Conservation (phyloP, 2,113 vertebrate genomes). For the Halichoerus grypus region DNA sequence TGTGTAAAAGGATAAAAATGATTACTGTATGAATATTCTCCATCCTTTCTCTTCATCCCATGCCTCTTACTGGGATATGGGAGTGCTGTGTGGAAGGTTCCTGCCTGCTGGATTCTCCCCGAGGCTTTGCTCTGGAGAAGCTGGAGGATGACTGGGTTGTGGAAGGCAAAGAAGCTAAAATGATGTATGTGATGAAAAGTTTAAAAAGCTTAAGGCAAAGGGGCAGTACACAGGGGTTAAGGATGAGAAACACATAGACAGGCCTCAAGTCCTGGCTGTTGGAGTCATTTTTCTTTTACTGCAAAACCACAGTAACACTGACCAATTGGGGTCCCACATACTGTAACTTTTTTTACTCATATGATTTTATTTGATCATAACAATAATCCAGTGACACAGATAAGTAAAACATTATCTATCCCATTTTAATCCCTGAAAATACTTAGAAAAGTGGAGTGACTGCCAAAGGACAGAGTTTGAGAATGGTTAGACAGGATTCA, state of each 20-base stretch:
- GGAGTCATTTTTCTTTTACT: neutral
- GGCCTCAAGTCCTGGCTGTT: neutral
- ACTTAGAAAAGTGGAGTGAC: neutral
- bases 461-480: neutral
- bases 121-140: neutral
- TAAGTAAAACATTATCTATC: neutral
- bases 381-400: neutral
- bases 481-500: neutral
- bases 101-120: neutral
- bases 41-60: neutral
- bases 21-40: neutral
- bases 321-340: neutral
- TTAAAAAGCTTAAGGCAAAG: neutral
- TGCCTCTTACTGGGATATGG: neutral
- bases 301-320: neutral
- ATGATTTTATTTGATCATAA: neutral
- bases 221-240: too few relatives aligned
- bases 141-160: too few relatives aligned
- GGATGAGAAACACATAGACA: neutral
- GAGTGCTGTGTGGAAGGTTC: neutral
- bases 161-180: neutral
- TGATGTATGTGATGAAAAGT: neutral
- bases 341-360: neutral
- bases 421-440: neutral
- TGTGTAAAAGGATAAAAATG: neutral